These are phyloP conservation scores for Siphamia tubifer DNA, from an alignment of 2,113 vertebrate species.

Conservation along the genomic window DNA sequence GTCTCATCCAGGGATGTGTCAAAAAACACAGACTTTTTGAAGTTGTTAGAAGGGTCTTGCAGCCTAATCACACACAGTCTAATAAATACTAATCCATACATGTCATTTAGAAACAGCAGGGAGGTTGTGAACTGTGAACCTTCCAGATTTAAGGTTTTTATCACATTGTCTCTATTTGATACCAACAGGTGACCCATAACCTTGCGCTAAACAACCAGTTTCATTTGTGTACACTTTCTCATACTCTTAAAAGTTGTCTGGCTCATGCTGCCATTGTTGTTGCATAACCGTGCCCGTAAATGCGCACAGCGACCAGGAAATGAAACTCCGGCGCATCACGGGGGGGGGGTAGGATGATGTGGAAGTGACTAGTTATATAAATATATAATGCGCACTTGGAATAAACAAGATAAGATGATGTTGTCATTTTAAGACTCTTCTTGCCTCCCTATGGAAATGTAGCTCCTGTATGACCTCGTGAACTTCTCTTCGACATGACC, in stretches of 20 bases:
- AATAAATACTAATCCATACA: neutral
- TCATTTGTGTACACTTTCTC: neutral
- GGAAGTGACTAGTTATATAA: conserved; percentile 65
- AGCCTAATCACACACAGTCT: neutral
- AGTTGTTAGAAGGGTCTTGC: neutral
- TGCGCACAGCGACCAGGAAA: conserved; percentile 58
- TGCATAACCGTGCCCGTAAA: conserved; percentile 64
- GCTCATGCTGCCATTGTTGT: conserved; percentile 19
- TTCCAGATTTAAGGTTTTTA: neutral
- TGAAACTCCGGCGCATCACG: conserved; percentile 47
- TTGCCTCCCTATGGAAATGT: conserved; percentile 3
- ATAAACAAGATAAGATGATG: conserved; percentile 32
- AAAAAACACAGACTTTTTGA: neutral
- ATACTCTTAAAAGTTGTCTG: neutral
- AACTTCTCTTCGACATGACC: conserved; percentile 54
- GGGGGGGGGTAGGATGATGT: conserved; percentile 46
- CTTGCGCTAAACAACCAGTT: neutral
- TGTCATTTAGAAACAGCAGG: neutral
- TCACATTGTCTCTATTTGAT: neutral
- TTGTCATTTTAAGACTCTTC: conserved; percentile 49
- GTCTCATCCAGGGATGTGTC: neutral
- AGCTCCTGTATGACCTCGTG: conserved; percentile 60
- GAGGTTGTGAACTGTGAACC: too few species aligned
- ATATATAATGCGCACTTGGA: conserved; percentile 47
- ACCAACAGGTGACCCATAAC: conserved; percentile 30